Evolutionary conservation across 2,113 vertebrate species (phyloP).

Genomic region (Rhea americana): DNA sequence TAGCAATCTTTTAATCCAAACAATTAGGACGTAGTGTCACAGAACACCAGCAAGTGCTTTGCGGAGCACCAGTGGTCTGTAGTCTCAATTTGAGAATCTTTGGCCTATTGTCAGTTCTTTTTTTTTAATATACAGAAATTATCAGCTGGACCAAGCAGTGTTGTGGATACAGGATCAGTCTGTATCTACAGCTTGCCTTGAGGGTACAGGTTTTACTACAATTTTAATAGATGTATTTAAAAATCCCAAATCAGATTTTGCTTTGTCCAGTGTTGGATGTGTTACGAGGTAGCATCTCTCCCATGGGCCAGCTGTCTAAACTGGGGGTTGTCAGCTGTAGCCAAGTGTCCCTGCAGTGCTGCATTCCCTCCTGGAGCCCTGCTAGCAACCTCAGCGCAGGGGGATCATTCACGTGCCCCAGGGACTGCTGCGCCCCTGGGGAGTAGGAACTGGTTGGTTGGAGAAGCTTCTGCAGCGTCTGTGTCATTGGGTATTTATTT

Average conservation of each 20-base stretch:
- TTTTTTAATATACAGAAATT: background rate
- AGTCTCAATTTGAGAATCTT: background rate
- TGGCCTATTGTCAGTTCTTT: background rate
- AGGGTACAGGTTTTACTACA: background rate
- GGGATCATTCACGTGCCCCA: fast-evolving
- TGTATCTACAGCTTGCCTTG: background rate
- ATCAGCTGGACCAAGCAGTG: background rate
- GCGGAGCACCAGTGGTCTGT: background rate
- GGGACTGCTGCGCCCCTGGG: background rate
- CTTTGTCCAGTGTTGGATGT: background rate
- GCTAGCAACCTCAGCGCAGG: background rate
- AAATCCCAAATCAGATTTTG: background rate
- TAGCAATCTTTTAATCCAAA: background rate
- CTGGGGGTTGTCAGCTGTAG: background rate
- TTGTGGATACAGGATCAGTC: background rate
- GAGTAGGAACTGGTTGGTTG: background rate
- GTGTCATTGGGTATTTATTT: background rate
- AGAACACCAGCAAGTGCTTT: background rate
- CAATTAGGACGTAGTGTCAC: fast-evolving
- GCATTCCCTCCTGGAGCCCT: background rate
- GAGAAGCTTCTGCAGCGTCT: background rate
- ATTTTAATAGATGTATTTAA: background rate
- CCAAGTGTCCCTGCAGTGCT: background rate
- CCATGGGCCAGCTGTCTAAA: background rate
- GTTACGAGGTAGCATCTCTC: background rate